Evolutionary conservation across 2,113 vertebrate species (phyloP).

Genomic region (Mellivora capensis): DNA sequence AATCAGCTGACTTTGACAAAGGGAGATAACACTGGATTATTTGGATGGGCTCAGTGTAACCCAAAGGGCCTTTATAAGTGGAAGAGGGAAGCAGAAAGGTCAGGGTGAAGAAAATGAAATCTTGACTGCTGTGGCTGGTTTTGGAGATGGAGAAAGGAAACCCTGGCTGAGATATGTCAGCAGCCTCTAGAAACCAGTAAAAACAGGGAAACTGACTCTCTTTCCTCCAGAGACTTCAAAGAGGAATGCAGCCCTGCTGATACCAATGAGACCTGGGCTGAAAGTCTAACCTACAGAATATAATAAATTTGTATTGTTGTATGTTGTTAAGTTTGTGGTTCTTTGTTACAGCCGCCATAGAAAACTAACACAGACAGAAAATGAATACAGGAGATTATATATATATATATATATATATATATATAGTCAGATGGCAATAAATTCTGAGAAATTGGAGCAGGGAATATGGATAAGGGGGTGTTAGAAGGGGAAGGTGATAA

Average conservation of each 20-base stretch:
- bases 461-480: not conserved
- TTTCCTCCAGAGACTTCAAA: not conserved
- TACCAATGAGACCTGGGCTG: not conserved
- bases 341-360: not conserved
- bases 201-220: not conserved
- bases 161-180: not conserved
- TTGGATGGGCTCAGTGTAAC: not conserved
- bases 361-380: not conserved
- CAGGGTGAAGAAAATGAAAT: not conserved
- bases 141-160: not conserved
- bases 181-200: not conserved
- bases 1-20: not conserved
- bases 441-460: not conserved
- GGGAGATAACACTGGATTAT: not conserved
- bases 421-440: not conserved
- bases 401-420: no score
- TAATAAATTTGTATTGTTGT: not conserved
- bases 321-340: not conserved
- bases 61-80: not conserved
- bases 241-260: not conserved
- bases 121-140: not conserved
- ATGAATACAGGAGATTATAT: not conserved
- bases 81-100: not conserved
- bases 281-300: not conserved
- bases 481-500: not conserved